Conservation (phyloP, 2,797 vertebrate species). For the Bradypus variegatus region DNA sequence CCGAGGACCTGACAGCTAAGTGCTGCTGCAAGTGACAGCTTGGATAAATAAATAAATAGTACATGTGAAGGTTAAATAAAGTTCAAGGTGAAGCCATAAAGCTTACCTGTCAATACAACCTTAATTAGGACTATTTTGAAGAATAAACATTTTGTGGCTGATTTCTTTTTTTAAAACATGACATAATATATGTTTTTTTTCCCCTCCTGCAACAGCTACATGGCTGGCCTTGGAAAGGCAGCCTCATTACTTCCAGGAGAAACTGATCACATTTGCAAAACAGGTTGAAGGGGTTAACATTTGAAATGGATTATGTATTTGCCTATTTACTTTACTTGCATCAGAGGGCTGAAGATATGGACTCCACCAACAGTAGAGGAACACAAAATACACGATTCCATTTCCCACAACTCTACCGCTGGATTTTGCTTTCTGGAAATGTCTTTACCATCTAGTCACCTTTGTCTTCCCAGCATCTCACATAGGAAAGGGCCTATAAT, state of each 20-base stretch:
- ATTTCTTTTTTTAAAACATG: too few species aligned
- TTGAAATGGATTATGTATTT: constrained; percentile 3
- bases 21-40: neutral
- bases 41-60: constrained; percentile 36
- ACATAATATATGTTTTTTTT: too few species aligned
- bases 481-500: neutral
- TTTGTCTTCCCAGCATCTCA: neutral
- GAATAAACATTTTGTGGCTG: too few species aligned
- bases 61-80: constrained; percentile 28
- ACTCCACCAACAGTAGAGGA: neutral
- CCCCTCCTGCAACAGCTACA: neutral
- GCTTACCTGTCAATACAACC: neutral
- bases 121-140: too few species aligned
- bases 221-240: neutral
- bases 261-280: neutral
- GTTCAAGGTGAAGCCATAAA: constrained; percentile 18
- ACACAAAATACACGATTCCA: neutral
- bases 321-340: neutral
- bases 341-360: neutral
- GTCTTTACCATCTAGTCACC: neutral
- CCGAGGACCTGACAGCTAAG: neutral
- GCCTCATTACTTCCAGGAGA: neutral
- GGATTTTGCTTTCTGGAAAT: neutral
- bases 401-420: neutral
- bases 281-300: neutral